Evolutionary conservation across 1,140 invertebrate genomes (phyloP), one percentile per base, ranked within the genome.

Genomic region (Bicyclus anynana): DNA sequence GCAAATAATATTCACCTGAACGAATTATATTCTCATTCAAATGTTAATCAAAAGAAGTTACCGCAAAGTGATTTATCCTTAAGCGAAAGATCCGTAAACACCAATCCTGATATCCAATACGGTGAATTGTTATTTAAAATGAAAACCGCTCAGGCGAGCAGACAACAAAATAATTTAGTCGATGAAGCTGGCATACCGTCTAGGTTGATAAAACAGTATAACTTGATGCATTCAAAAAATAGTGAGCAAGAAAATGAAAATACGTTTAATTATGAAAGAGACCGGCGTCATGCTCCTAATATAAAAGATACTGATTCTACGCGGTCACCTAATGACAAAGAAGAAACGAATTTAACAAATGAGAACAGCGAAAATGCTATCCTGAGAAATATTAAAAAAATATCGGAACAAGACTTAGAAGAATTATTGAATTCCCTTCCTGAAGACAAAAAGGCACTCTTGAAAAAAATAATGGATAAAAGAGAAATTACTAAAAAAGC

Each of bases 401-500:
- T 87, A 17, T 77, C 80, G 0, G 71, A 65, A 50, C 62, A 79
- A 50, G 84, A 88, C 66, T 52, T 88, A 35, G 71, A 87, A 53
- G 72, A 84, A 51, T 54, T 88, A 17, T 51, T 84, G 5, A 78
- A 71, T 46, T 80, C 82, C 14, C 67, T 88, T 12, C 72, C 82
- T 5, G 77, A 77, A 20, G 82, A 87, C 47, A 88, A 87, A 69
- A 76, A 72, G 69, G 62, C 53, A 20, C 57, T 88, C 7, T 64
- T 88, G 14, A 78, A 77, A 49, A 80, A 79, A 67, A 80, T 88
- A 20, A 84, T 87, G 20, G 74, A 77, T 10, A 88, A 88, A 62
- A 67, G 84, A 53, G 85, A 88, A 76, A 86, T 86, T 42, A 85
- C 78, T 10, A 88, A 87, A 53, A 88, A 87, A 67, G 74, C 82